Evolutionary conservation across 2,797 vertebrate species (phyloP), one percentile per base, ranked within the genome.

Genomic region (Myoxocephalus aenaeus): DNA sequence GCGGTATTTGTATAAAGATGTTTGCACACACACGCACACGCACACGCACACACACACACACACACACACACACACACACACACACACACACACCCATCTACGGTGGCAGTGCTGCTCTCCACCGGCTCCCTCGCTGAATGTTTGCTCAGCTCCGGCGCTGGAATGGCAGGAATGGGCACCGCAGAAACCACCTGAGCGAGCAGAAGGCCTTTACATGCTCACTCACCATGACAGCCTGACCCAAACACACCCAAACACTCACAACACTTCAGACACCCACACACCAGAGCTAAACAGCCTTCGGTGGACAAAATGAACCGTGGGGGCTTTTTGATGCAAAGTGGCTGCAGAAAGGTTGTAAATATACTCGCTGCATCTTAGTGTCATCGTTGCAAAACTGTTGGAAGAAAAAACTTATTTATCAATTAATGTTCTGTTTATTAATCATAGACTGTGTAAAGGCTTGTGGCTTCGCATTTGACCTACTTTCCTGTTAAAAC

Each of bases 161-260:
- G 89, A 91, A 93, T 91, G 91, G 90, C 82, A 89, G 82, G 87
- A 93, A 93, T 89, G 86, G 89, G 77, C 86, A 88, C 90, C 90
- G 80, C 86, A 90, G 75, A 90, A 92, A 91, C 89, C 89, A 91
- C 89, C 88, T 90, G 84, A 91, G 85, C 44, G 83, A 89, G 84
- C 80, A 76, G 74, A 73, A 62, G 87, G 86, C 82, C 88, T 86
- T 88, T 79, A 92, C 81, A 79, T 66, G 86, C 80, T 87, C 87
- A 46, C 46, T 92, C 87, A 90, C 93, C 92, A 90, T 90, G 89
- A 93, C 92, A 93, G 90, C 90, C 84, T 40, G 85, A 86, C 80
- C 86, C 81, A 94, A 94, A 93, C 92, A 93, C 82, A 86, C 75
- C 85, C 77, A 92, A 91, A 92, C 89, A 90, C 58, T 70, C 63